phyloP scores from a whole-genome alignment of 2,888 invertebrate species.

The Meiosimyza platycephala region DNA sequence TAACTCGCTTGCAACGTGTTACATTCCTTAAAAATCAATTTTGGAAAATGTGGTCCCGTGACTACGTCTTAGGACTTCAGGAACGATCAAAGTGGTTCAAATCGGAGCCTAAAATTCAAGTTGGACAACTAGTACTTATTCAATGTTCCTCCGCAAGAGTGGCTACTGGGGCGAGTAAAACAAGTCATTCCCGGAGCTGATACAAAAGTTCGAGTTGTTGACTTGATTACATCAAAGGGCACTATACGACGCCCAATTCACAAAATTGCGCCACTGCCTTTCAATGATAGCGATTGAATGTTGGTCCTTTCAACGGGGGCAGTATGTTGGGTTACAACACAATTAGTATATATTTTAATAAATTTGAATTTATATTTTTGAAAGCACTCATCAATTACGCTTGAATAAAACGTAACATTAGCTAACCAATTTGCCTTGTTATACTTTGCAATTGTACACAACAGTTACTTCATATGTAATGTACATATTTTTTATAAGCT shows the following conservation, averaged over 20 bases:
- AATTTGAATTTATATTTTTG: too few species aligned
- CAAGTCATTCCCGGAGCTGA: conserved; percentile 30
- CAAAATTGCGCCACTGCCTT: conserved; percentile 31
- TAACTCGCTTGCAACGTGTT: neutral
- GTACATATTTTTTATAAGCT: too few species aligned
- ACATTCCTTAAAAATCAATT: neutral
- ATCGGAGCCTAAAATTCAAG: conserved; percentile 1
- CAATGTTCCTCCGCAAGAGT: conserved; percentile 41
- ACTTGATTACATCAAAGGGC: conserved; percentile 37
- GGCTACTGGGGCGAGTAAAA: conserved; percentile 35
- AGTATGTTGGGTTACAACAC: too few species aligned
- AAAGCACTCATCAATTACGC: neutral
- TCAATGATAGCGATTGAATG: too few species aligned
- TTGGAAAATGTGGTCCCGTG: conserved; percentile 1
- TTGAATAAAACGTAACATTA: too few species aligned
- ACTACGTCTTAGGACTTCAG: neutral
- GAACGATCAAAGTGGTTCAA: neutral
- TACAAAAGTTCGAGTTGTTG: conserved; percentile 39
- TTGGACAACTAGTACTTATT: conserved; percentile 37
- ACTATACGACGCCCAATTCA: conserved; percentile 26
- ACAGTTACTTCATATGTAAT: too few species aligned
- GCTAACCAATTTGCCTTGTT: too few species aligned
- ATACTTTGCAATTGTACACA: too few species aligned
- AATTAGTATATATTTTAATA: too few species aligned
- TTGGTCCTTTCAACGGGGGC: too few species aligned